Evolutionary conservation across 2,888 invertebrate species (phyloP).

Genomic region (Agrotis segetum): DNA sequence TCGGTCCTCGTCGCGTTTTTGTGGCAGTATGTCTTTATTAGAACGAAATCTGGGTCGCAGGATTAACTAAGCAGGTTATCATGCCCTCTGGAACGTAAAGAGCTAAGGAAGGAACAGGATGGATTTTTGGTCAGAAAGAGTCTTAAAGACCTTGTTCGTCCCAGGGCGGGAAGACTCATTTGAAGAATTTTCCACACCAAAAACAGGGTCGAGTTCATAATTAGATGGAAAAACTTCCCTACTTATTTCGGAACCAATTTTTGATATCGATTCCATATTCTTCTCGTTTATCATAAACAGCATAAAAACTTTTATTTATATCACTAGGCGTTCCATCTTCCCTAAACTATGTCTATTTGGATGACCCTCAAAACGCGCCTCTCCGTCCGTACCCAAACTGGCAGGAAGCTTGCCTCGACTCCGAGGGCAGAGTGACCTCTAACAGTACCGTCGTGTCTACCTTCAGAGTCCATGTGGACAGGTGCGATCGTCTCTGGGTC

Average conservation of each 20-base stretch:
- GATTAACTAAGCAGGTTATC: too few relatives aligned
- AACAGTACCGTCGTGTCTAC: slow-evolving; percentile 93
- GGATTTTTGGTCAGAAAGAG: too few relatives aligned
- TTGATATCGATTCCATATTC: background rate
- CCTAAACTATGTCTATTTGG: slow-evolving; percentile 89
- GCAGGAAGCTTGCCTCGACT: slow-evolving; percentile 93
- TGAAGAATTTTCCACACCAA: too few relatives aligned
- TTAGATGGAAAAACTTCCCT: too few relatives aligned
- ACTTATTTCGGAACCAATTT: background rate
- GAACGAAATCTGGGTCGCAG: too few relatives aligned
- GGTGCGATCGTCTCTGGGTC: slow-evolving; percentile 94
- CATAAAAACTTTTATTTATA: background rate
- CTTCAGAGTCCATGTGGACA: slow-evolving; percentile 93
- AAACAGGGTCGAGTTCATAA: too few relatives aligned
- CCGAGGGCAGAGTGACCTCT: slow-evolving; percentile 73
- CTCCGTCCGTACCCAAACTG: slow-evolving; percentile 94
- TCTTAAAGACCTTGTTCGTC: too few relatives aligned
- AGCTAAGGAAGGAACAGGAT: too few relatives aligned
- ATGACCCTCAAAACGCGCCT: slow-evolving; percentile 92
- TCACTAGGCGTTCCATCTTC: slow-evolving; percentile 78
- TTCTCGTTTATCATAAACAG: background rate
- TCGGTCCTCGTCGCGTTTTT: too few relatives aligned
- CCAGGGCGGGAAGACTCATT: too few relatives aligned
- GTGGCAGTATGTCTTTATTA: too few relatives aligned
- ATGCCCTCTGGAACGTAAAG: too few relatives aligned